Conservation (phyloP, 1,140 invertebrate genomes). For the Globodera ellingtonae region DNA sequence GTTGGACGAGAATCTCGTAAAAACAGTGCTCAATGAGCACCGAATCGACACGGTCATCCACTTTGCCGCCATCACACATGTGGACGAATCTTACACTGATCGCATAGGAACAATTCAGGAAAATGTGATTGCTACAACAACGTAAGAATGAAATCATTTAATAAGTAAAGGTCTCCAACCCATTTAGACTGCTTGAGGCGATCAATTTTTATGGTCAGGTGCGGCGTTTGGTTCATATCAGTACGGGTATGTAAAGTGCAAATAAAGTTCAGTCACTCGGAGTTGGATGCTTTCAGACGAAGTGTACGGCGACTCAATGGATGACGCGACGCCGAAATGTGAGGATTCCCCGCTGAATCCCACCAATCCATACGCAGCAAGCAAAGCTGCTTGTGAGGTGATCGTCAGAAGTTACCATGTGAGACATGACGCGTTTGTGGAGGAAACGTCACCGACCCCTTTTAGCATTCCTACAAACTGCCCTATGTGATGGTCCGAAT, state of each 20-base stretch:
- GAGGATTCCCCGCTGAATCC: constrained; percentile 59
- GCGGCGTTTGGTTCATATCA: constrained; percentile 63
- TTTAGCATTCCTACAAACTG: constrained; percentile 65
- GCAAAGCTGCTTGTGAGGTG: constrained; percentile 61
- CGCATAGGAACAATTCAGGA: constrained; percentile 65
- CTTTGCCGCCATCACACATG: constrained; percentile 65
- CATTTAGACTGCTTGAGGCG: constrained; percentile 52
- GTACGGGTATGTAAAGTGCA: constrained; percentile 55
- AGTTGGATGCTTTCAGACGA: constrained; percentile 52
- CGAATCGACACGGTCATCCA: constrained; percentile 58
- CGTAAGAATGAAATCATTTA: background rate
- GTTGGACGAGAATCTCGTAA: constrained; percentile 47
- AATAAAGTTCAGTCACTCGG: background rate
- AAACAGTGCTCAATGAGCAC: constrained; percentile 48
- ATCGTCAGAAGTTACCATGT: constrained; percentile 62
- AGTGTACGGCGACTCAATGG: constrained; percentile 61
- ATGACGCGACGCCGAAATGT: constrained; percentile 56
- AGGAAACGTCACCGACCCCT: constrained; percentile 11
- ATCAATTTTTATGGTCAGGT: constrained; percentile 46
- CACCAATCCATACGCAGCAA: constrained; percentile 65
- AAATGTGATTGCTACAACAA: constrained; percentile 62
- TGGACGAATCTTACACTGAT: constrained; percentile 65
- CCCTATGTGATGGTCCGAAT: constrained; percentile 66
- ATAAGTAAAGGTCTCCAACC: background rate
- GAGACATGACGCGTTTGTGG: constrained; percentile 14